phyloP scores from a whole-genome alignment of 2,113 vertebrate genomes.

The Asarcornis scutulata region DNA sequence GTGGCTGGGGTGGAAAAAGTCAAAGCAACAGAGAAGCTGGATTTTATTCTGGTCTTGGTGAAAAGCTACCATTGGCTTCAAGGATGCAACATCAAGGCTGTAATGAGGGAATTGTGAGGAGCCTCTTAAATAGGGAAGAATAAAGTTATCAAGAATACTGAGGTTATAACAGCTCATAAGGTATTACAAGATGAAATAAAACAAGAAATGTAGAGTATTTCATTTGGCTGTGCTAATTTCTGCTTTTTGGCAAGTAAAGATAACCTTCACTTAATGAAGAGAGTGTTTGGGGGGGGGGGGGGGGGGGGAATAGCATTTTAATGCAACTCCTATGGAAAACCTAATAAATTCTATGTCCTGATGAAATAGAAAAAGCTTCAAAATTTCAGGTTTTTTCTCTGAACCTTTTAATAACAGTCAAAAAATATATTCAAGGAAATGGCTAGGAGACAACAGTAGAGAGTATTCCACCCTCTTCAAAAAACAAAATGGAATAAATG shows the following conservation, averaged over 20 bases:
- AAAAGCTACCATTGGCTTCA: not conserved
- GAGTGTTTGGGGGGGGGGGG: too few species aligned
- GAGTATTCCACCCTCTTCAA: not conserved
- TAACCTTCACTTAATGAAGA: not conserved
- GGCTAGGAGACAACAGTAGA: not conserved
- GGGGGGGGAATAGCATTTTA: not conserved
- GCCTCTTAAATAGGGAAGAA: not conserved
- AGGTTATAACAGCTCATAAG: accelerated
- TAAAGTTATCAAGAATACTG: not conserved
- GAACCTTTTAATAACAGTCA: not conserved
- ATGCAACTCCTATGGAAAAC: not conserved
- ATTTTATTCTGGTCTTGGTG: not conserved
- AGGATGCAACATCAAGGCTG: not conserved
- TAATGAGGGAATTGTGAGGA: not conserved
- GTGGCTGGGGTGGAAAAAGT: not conserved
- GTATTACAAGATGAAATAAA: not conserved
- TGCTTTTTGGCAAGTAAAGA: not conserved
- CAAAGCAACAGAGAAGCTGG: not conserved
- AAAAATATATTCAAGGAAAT: not conserved
- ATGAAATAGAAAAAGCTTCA: not conserved
- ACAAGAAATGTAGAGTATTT: not conserved
- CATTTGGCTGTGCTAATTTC: not conserved
- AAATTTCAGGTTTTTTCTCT: not conserved
- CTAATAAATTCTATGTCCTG: not conserved
- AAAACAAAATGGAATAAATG: not conserved